Evolutionary conservation across 2,888 invertebrate genomes (phyloP), one percentile per base, ranked within the genome.

Genomic region (Drosophila gaucha): DNA sequence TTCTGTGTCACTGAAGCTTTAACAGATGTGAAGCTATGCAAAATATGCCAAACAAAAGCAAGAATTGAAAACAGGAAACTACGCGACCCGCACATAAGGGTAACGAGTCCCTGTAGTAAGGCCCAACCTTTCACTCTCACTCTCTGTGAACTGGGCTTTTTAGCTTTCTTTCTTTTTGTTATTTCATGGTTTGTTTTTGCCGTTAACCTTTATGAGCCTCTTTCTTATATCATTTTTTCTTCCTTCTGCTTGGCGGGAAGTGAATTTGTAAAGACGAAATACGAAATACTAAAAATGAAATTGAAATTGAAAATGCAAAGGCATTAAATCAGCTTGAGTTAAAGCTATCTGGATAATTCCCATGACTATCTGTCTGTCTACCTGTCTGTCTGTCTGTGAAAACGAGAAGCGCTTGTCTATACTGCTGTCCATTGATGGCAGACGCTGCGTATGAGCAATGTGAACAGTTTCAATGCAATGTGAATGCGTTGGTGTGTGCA

Each of bases 401-500:
- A 50, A 33, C 44, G 62, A 47, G 57, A 76, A 35, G 39, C 54
- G 67, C 58, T 65, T 62, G 28, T 65, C 78, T 59, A 63, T 49
- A 52, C 70, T 46, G 67, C 46, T 78, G 71, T 56, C 85, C 70
- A 80, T 76, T 84, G 72, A 80, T 78, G 83, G 75, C 78, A 54
- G 51, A 74, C 67, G 47, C 74, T 87, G 82, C 88, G 86, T 87
- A 80, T 89, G 82, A 89, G 82, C 86, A 74, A 83, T 73, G 54
- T 46, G 72, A 59, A 43, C 51, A 62, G 60, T 60, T 74, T 66
- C 74, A 74, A 56, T 74, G 74, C 78, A 78, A 50, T 73, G 66
- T 41, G 51, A 38, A 28, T 67, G 60, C 22, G 36, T 56, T 24
- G 20, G 43, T 43, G 33, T 54, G 24, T 18, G 10, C 47, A 33